These are phyloP conservation scores for Liasis olivaceus DNA, from an alignment of 2,797 vertebrate species.

Conservation along the genomic window DNA sequence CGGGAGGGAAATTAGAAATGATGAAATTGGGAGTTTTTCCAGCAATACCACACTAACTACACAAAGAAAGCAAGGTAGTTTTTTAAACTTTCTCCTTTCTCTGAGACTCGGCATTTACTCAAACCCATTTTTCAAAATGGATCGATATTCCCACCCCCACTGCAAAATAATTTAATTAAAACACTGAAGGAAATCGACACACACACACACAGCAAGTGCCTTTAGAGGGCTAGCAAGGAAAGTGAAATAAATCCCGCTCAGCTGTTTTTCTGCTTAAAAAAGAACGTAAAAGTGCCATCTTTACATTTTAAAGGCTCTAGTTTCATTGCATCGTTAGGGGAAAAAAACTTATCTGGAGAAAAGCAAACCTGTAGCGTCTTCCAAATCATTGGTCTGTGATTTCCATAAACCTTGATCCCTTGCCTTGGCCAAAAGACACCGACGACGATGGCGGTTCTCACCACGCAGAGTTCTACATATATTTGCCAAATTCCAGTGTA, in stretches of 20 bases:
- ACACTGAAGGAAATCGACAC: neutral
- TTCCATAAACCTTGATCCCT: neutral
- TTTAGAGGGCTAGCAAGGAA: neutral
- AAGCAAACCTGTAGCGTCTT: too few relatives aligned
- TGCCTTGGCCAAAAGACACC: neutral
- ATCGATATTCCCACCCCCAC: neutral
- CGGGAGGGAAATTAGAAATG: neutral
- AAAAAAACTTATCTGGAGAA: neutral
- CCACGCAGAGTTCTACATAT: neutral
- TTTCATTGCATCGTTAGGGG: neutral
- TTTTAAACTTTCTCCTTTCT: neutral
- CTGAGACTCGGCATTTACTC: too few relatives aligned
- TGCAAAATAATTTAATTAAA: neutral
- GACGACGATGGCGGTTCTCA: fast-evolving
- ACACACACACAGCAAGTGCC: neutral
- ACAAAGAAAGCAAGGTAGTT: neutral
- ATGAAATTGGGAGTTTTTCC: neutral
- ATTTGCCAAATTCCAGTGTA: neutral
- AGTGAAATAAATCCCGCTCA: neutral
- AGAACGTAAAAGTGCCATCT: neutral
- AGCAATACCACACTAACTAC: neutral
- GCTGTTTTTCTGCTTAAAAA: neutral
- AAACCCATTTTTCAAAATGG: neutral
- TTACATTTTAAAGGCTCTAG: neutral
- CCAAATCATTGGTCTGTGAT: neutral